phyloP scores from a whole-genome alignment of 2,797 vertebrate species.

The Lepus townsendii region DNA sequence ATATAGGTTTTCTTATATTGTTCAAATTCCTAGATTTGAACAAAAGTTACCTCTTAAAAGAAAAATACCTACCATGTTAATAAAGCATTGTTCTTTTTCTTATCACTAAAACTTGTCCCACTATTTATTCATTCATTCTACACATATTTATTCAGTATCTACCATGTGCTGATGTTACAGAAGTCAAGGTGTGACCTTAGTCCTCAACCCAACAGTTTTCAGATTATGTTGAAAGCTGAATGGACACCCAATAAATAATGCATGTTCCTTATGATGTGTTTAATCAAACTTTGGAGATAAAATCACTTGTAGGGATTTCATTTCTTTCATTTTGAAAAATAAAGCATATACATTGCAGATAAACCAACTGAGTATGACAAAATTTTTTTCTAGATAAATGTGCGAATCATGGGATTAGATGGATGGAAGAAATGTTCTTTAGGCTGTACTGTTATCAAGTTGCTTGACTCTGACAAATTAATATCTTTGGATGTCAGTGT shows the following conservation, averaged over 20 bases:
- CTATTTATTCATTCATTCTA: background rate
- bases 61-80: background rate
- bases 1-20: slow-evolving; percentile 18
- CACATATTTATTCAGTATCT: slow-evolving; percentile 7
- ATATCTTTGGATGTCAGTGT: background rate
- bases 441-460: background rate
- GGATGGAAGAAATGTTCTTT: background rate
- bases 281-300: background rate
- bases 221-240: background rate
- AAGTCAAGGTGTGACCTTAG: background rate
- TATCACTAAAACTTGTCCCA: background rate
- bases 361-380: background rate
- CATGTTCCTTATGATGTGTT: background rate
- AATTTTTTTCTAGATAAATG: slow-evolving; percentile 27
- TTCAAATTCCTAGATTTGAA: slow-evolving; percentile 14
- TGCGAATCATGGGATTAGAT: background rate
- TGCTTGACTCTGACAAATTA: background rate
- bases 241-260: background rate
- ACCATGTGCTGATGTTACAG: background rate
- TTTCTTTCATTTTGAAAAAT: slow-evolving; percentile 30
- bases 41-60: background rate
- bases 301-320: background rate
- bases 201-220: background rate
- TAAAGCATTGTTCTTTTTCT: background rate
- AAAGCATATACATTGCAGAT: background rate